phyloP scores from a whole-genome alignment of 2,113 vertebrate species.

The Amblyornis subalaris region DNA sequence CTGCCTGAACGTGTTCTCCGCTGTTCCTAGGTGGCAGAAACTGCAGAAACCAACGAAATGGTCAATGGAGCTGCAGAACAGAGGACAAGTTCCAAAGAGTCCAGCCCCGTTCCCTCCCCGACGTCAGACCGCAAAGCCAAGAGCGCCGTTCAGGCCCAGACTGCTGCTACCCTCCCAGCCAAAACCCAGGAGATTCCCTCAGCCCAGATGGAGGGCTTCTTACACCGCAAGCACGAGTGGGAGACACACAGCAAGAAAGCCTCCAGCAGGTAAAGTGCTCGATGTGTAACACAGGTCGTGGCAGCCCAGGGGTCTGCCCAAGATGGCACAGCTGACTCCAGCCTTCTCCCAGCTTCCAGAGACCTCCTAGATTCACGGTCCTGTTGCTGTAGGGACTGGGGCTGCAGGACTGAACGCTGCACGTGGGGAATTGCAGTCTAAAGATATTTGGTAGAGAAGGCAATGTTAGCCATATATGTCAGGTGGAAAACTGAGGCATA shows the following conservation, averaged over 20 bases:
- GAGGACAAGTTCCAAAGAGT: constrained; percentile 88
- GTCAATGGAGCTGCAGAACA: constrained; percentile 89
- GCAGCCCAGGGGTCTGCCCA: background rate
- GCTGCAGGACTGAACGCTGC: background rate
- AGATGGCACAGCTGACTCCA: background rate
- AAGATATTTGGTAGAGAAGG: background rate
- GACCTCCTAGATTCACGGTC: background rate
- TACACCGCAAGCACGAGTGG: constrained; percentile 94
- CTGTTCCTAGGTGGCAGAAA: constrained; percentile 79
- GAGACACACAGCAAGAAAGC: constrained; percentile 96
- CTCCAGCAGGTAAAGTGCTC: constrained; percentile 83
- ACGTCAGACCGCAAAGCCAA: constrained; percentile 82
- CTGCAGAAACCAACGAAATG: constrained; percentile 76
- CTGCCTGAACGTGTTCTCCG: background rate
- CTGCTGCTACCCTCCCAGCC: constrained; percentile 84
- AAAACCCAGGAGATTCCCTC: constrained; percentile 80
- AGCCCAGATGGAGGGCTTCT: constrained; percentile 86
- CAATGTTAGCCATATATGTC: background rate
- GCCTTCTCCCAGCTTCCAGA: background rate
- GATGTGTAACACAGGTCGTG: background rate
- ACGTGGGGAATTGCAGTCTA: background rate
- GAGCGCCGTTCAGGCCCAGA: constrained; percentile 77
- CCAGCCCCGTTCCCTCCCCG: constrained; percentile 86
- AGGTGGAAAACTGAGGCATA: background rate
- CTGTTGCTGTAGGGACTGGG: background rate